Evolutionary conservation across 1,140 invertebrate species (phyloP).

Genomic region (Parasteatoda tepidariorum): DNA sequence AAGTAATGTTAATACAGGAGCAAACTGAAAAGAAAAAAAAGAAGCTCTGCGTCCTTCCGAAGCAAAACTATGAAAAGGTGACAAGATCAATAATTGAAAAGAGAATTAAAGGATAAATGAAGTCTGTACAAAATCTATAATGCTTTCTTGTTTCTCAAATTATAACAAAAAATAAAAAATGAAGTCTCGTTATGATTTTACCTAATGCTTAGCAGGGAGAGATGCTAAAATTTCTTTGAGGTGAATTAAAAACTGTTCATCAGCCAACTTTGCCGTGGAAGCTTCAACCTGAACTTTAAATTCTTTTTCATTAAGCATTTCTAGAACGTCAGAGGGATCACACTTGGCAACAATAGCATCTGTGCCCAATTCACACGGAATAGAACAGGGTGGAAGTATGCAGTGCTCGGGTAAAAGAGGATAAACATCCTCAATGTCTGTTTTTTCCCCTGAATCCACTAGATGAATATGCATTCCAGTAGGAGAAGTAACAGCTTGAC

Average conservation of each 20-base stretch:
- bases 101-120: too few species aligned
- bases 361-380: conserved; percentile 7
- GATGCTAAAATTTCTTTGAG: not conserved
- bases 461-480: not conserved
- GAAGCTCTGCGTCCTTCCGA: too few species aligned
- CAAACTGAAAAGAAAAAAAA: too few species aligned
- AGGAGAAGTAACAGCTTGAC: not conserved
- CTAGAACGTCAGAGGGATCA: not conserved
- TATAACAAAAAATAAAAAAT: too few species aligned
- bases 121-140: too few species aligned
- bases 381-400: conserved; percentile 26
- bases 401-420: conserved; percentile 30
- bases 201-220: too few species aligned
- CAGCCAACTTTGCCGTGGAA: not conserved
- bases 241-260: not conserved
- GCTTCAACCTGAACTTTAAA: not conserved
- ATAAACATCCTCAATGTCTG: not conserved
- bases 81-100: too few species aligned
- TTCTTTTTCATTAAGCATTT: not conserved
- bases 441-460: conserved; percentile 22
- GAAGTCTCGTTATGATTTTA: too few species aligned
- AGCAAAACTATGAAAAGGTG: too few species aligned
- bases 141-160: too few species aligned
- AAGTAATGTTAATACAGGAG: too few species aligned
- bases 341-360: not conserved